These are phyloP conservation scores for Montipora sp. DNA, from an alignment of 64 coral and sea anemone genomes.

Conservation along the genomic window DNA sequence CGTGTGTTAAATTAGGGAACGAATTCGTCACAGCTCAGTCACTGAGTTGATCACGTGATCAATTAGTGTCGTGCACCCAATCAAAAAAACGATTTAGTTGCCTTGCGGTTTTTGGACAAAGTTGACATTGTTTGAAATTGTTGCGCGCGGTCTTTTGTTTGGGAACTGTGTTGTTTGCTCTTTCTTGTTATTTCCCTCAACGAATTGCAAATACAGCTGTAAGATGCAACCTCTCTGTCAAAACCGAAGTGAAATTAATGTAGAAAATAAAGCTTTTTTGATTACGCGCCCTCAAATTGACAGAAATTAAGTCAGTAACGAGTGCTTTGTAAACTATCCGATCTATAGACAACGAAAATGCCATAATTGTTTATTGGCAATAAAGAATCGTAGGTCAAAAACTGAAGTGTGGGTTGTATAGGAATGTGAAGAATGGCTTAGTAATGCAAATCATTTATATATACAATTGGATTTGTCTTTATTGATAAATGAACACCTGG, in stretches of 20 bases:
- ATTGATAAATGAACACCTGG: constrained; percentile 32
- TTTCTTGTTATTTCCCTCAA: neutral
- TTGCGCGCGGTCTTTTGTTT: constrained; percentile 40
- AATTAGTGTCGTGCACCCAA: constrained; percentile 11
- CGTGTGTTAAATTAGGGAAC: neutral
- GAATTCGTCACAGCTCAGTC: neutral
- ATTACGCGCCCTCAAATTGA: neutral
- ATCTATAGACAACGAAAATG: neutral
- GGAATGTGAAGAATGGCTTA: constrained; percentile 25
- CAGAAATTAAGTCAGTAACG: neutral
- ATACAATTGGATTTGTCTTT: neutral
- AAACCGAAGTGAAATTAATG: neutral
- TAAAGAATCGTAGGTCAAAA: neutral
- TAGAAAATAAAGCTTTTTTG: neutral
- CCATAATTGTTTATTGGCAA: neutral
- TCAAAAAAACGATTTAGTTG: constrained; percentile 9
- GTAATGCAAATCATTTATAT: neutral
- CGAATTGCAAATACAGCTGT: constrained; percentile 38
- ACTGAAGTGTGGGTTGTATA: neutral
- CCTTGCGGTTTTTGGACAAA: constrained; percentile 19
- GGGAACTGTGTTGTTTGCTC: constrained; percentile 13
- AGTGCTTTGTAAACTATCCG: neutral
- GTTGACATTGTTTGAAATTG: neutral
- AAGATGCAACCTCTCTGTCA: neutral
- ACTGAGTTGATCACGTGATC: constrained; percentile 18